Conservation (phyloP, 2,113 vertebrate species). For the Oryzias curvinotus region DNA sequence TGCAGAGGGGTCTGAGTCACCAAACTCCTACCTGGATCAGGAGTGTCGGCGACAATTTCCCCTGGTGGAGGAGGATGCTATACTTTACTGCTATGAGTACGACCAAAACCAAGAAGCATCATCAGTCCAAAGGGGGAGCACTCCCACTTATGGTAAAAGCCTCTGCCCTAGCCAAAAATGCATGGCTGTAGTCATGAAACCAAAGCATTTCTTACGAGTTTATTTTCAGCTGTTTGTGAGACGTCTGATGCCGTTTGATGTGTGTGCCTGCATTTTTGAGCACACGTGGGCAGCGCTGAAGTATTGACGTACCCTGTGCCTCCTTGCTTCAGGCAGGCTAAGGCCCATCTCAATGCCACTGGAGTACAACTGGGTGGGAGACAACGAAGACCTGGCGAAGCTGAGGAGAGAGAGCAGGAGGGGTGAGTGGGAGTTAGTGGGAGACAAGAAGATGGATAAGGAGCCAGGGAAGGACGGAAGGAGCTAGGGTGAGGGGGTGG, state of each 20-base stretch:
- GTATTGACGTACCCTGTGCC: constrained; percentile 44
- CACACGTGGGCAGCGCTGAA: constrained; percentile 33
- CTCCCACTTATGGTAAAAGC: constrained; percentile 90
- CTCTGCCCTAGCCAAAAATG: constrained; percentile 5
- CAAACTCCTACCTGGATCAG: constrained; percentile 98
- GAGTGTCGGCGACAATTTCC: constrained; percentile 92
- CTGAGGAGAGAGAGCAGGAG: constrained; percentile 96
- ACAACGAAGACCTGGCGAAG: constrained; percentile 96
- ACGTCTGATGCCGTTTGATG: constrained; percentile 25
- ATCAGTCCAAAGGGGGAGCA: constrained; percentile 90
- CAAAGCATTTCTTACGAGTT: neutral
- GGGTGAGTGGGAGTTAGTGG: constrained; percentile 86
- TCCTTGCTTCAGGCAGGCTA: constrained; percentile 85
- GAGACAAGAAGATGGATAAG: constrained; percentile 40
- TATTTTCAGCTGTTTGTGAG: constrained; percentile 21
- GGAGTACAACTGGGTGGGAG: constrained; percentile 99
- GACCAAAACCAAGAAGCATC: constrained; percentile 91
- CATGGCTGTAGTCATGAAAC: constrained; percentile 13
- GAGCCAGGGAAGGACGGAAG: constrained; percentile 52
- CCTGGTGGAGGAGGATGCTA: constrained; percentile 92
- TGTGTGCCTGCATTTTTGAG: constrained; percentile 5
- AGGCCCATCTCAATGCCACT: constrained; percentile 99
- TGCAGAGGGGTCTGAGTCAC: constrained; percentile 93
- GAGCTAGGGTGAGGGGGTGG: constrained; percentile 62
- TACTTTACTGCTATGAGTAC: constrained; percentile 96